Evolutionary conservation across 2,797 vertebrate genomes (phyloP).

Genomic region (Poecile montanus): DNA sequence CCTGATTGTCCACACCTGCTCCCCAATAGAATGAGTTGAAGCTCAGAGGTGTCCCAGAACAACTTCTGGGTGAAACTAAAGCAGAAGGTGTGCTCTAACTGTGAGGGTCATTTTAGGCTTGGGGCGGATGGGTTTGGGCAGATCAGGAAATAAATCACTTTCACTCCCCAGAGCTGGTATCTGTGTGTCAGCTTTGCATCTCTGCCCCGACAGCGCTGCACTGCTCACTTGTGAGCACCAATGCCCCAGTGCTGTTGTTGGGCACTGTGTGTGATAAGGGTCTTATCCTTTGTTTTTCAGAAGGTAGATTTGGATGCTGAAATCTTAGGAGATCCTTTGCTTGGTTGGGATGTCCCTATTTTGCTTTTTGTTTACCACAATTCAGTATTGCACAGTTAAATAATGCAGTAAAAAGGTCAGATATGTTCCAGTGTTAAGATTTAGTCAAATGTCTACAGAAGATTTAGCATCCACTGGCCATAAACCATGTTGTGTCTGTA

Average conservation of each 20-base stretch:
- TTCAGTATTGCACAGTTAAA: neutral
- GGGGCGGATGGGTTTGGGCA: accelerated
- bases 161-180: accelerated
- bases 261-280: neutral
- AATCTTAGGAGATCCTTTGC: neutral
- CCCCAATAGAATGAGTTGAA: neutral
- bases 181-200: neutral
- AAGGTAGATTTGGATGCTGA: neutral
- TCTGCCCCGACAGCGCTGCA: accelerated
- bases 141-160: neutral
- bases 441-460: neutral
- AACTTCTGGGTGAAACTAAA: neutral
- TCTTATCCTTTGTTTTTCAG: neutral
- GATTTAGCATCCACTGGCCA: neutral
- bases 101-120: neutral
- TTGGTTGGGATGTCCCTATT: neutral
- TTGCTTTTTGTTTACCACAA: neutral
- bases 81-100: neutral
- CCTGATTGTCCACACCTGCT: neutral
- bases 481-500: neutral
- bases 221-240: neutral
- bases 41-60: neutral
- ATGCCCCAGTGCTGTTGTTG: accelerated
- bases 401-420: neutral
- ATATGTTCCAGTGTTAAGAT: neutral